These are phyloP conservation scores for Pollimyrus isidori DNA, from an alignment of 2,113 vertebrate genomes.

Conservation along the genomic window DNA sequence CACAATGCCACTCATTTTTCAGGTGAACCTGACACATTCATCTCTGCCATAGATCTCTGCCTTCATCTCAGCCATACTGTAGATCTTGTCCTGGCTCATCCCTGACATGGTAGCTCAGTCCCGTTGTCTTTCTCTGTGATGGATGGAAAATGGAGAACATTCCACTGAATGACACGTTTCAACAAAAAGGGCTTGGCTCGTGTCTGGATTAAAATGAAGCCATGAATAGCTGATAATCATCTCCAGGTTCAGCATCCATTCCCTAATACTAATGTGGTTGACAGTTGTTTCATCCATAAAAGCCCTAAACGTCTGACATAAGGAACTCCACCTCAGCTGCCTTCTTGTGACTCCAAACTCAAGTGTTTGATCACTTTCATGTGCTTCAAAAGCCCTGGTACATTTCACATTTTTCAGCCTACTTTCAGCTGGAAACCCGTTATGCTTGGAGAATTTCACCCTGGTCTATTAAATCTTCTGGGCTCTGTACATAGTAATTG, in stretches of 20 bases:
- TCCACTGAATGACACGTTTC: not conserved
- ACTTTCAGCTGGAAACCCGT: not conserved
- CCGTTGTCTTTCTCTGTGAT: not conserved
- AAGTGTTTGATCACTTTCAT: not conserved
- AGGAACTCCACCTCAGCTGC: not conserved
- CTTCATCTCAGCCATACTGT: not conserved
- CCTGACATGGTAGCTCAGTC: not conserved
- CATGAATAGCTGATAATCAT: not conserved
- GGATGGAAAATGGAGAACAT: not conserved
- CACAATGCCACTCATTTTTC: not conserved
- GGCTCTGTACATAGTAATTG: not conserved
- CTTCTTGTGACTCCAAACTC: not conserved
- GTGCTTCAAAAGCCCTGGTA: not conserved
- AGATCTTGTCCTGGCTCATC: not conserved
- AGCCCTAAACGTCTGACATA: not conserved
- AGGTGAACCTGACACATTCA: not conserved
- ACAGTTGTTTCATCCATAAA: not conserved
- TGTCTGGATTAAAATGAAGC: not conserved
- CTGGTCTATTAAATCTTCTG: not conserved
- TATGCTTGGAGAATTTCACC: not conserved
- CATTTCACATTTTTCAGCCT: not conserved
- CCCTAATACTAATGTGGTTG: not conserved
- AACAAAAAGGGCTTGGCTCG: not conserved
- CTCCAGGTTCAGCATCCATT: not conserved
- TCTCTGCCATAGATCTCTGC: not conserved